Evolutionary conservation across 1,140 invertebrate genomes (phyloP), one percentile per base, ranked within the genome.

Genomic region (Schmidtea mediterranea): DNA sequence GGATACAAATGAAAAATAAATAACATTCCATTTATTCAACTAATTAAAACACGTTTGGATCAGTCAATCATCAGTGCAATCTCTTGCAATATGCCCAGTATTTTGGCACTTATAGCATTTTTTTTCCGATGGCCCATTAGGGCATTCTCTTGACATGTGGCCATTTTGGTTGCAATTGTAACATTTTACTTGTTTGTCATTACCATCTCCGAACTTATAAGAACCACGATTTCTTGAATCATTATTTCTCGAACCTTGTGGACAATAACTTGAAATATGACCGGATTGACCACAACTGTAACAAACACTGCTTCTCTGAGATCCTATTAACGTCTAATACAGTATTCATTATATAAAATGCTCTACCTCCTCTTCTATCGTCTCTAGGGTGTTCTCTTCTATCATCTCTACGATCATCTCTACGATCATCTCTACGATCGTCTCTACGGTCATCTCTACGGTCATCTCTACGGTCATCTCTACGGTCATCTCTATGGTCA

Each of bases 81-180:
- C 81, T 75, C 65, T 56, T 15, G 66, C 63, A 60, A 66, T 64
- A 53, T 69, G 67, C 21, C 67, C 67, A 48, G 54, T 51, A 49
- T 62, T 56, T 52, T 67, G 62, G 53, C 67, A 69, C 53, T 62
- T 63, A 55, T 60, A 68, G 53, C 67, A 68, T 56, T 3, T 41
- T 19, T 19, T 19, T 23, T 41, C 40, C 18, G 40, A 19, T 23
- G 18, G 40, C 10, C 18, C 18, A 52, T 57, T 57, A 36, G 54
- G 52, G 71, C 82, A 87, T 56, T 84, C 80, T 53, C 82, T 75
- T 54, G 82, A 82, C 63, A 84, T 84, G 66, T 87, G 82, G 39
- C 82, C 83, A 59, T 77, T 76, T 64, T 79, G 74, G 68, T 87
- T 87, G 69, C 83, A 92, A 69, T 84, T 87, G 74, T 80, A 87